Base-by-base conservation (phyloP, 2,888 invertebrate species). In the Coecobrya sp. region DNA sequence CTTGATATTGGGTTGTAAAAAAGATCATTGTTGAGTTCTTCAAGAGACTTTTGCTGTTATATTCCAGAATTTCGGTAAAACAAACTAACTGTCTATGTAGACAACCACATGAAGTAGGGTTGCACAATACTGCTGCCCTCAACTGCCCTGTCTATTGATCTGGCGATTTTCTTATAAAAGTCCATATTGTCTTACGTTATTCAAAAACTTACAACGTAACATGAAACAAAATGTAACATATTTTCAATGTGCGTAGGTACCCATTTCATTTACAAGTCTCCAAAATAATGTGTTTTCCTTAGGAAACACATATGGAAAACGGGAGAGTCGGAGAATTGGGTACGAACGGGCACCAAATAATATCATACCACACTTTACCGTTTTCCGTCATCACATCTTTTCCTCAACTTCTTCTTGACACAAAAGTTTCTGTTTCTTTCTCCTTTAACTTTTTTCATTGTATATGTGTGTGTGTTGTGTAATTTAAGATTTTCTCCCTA, bases 401-500 rank as follows among this genome's bases (percentile, higher is more conserved):
- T 59, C 11, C 22, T 10, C 19, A 4, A 10, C 25, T 25, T 27
- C 27, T 68, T 68, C 13, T 45, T 73, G 36, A 82, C 82, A 82
- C 82, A 82, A 79, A 79, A 82, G 82, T 85, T 85, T 68, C 49
- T 11, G 49, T 85, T 85, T 85, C 85, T 85, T 68, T 68, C 49
- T 68, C 65, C 45, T 25, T 45, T 65, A 27, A 10, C 68, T 68
- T 68, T 5, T 59, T 55, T 10, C 22, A 45, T n/a, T 2, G 62
- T 25, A 5, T 62, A 0, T 27, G 65, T 22, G 36, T 36, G 3
- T 36, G 36, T 36, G 22, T 49, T 55, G n/a, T 85, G 85, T 85
- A 85, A 85, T 68, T 85, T 85, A 85, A 85, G 85, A 65, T 42
- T 85, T 30, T 84, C 13, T 62, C 42, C 62, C 22, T 81, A 45